Base-by-base conservation (phyloP, 1,140 invertebrate genomes). In the Drosophila micromelanica region DNA sequence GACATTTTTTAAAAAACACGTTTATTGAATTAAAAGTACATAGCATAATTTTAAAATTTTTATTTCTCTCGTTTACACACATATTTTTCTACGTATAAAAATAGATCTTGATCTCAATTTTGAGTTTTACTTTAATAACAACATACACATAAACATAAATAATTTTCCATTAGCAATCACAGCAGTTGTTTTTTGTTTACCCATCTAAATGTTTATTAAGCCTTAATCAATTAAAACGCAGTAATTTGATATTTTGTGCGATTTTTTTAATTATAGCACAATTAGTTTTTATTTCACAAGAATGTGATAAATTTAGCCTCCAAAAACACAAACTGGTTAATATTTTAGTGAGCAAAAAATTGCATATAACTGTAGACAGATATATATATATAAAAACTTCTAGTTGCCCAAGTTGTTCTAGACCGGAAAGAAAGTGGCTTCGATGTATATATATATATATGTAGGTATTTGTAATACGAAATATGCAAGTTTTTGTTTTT, bases 341-440 rank as follows among this genome's bases (percentile, higher is more conserved):
- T 17, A 17, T 17, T 17, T 17, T 17, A 17, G 17, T 17, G 17
- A 17, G 17, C 2, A 17, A 17, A 17, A 17, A 17, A 17, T 17
- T 17, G 17, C 17, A 17, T 17, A 17, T 17, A 17, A 17, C 17
- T 17, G 2, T 17, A 2, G 1, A 17, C 17, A 17, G 17, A 17
- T 17, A 17, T 17, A 7, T 30, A 48, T n/a, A 48, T 30, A 27
- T 27, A 48, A 27, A n/a, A n/a, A n/a, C n/a, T n/a, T n/a, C n/a
- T n/a, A n/a, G n/a, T n/a, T n/a, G n/a, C n/a, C n/a, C 12, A 11
- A 48, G 17, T 23, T 54, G 32, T 37, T 54, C 13, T 32, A 30
- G 55, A 45, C 55, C 55, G 55, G 55, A 57, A 57, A 32, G 23
- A 57, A 57, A 45, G 38, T 54, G n/a, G 46, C n/a, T n/a, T 40